Base-by-base conservation (phyloP, 2,888 invertebrate genomes). In the Scaptomyza caliginosa region DNA sequence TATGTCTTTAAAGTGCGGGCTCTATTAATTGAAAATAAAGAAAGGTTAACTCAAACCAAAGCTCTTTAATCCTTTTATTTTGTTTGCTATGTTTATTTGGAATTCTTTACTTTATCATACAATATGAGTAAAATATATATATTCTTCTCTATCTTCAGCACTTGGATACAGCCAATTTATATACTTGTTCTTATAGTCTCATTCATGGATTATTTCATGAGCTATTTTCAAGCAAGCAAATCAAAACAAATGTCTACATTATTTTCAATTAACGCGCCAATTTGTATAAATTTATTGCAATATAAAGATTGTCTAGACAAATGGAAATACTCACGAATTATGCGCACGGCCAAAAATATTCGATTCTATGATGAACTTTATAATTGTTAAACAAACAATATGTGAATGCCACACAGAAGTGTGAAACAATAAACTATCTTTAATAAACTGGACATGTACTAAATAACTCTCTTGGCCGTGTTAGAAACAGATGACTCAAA, bases 401-500 rank as follows among this genome's bases (percentile, higher is more conserved):
- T 4, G 7, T 24, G 24, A 24, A 7, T 2, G n/a, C 8, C 13
- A 19, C n/a, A n/a, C n/a, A n/a, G n/a, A n/a, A 4, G 19, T 19
- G 19, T 30, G 45, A 45, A 19, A 19, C 28, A 38, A 38, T 43
- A 17, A 45, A 11, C 38, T 57, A 36, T 11, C 21, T 43, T 28
- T 23, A 16, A 42, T 46, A 28, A 30, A 17, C 34, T 52, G 51
- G 43, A 57, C 66, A 34, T 45, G 49, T 40, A 36, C 51, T 60
- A 32, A 17, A 58, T 30, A 51, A 57, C 52, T 49, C 16, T 13
- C 32, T 30, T n/a, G 17, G 49, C 34, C n/a, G n/a, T n/a, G 26
- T 24, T 49, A 13, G 55, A 78, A 81, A 55, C 34, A 67, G 74
- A 66, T 82, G 81, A 82, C 81, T 82, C 79, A 82, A 56, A 59